Percentiles rank a stretch among this genome's conserved stretches.
phyloP scores from a whole-genome alignment of 2,888 invertebrate genomes.

The Drosophila longiperda region DNA sequence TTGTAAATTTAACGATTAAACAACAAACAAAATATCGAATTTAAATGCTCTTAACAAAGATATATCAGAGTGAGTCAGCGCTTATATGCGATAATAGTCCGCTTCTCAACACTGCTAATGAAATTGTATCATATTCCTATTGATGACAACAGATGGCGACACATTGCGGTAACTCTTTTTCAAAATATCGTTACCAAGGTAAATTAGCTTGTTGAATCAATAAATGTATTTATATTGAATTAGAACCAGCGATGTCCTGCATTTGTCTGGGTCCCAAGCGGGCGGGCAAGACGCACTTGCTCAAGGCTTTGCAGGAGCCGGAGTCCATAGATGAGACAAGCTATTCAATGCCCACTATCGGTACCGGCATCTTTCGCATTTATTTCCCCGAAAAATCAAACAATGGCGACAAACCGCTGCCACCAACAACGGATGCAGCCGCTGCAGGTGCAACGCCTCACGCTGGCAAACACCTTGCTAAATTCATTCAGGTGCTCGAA shows the following conservation, averaged over 20 bases:
- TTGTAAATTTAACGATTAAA: not conserved
- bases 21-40: not conserved
- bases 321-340: slow-evolving; percentile 91
- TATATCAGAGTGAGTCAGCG: slow-evolving; percentile 6
- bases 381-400: slow-evolving; percentile 85
- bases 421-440: slow-evolving; percentile 34
- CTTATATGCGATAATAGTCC: not conserved
- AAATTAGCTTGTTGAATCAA: slow-evolving; percentile 54
- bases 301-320: slow-evolving; percentile 90
- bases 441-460: slow-evolving; percentile 12
- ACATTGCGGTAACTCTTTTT: slow-evolving; percentile 5
- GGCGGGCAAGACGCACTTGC: slow-evolving; percentile 92
- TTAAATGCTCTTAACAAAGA: not conserved
- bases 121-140: not conserved
- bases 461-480: slow-evolving; percentile 84
- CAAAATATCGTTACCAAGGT: slow-evolving; percentile 37
- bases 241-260: slow-evolving; percentile 82
- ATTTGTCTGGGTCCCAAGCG: slow-evolving; percentile 92
- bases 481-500: slow-evolving; percentile 88
- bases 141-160: slow-evolving; percentile 30
- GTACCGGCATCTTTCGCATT: slow-evolving; percentile 91
- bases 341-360: slow-evolving; percentile 92
- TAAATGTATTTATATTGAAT: slow-evolving; percentile 1
- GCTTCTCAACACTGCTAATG: slow-evolving; percentile 15
- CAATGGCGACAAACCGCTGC: slow-evolving; percentile 39